phyloP scores from a whole-genome alignment of 1,140 invertebrate species.

The Vollenhovia emeryi region DNA sequence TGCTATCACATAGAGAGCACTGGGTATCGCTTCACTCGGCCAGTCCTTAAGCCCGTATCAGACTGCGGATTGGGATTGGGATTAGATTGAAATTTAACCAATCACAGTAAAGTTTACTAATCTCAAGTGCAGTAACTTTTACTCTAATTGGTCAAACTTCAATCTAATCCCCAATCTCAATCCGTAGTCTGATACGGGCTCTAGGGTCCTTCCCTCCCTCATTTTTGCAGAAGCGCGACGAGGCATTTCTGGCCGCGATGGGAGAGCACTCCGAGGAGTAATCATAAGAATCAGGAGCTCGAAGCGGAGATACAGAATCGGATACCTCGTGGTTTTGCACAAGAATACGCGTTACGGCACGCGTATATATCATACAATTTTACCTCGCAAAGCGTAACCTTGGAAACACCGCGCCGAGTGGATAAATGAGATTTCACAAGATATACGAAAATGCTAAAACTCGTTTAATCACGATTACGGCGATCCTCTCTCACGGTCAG shows the following conservation, averaged over 20 bases:
- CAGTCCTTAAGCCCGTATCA: too few relatives aligned
- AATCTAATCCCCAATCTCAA: too few relatives aligned
- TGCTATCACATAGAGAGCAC: background rate
- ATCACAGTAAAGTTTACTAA: too few relatives aligned
- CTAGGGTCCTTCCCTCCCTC: too few relatives aligned
- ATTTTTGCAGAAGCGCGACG: too few relatives aligned
- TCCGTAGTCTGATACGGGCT: too few relatives aligned
- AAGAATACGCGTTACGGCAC: background rate
- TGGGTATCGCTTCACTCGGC: background rate
- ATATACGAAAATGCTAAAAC: slow-evolving; percentile 55
- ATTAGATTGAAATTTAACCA: too few relatives aligned
- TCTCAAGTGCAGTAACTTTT: too few relatives aligned
- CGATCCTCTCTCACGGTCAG: slow-evolving; percentile 57
- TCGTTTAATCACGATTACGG: slow-evolving; percentile 49
- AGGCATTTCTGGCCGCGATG: too few relatives aligned
- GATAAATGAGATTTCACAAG: slow-evolving; percentile 39
- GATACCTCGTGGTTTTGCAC: background rate
- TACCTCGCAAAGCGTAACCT: slow-evolving; percentile 20
- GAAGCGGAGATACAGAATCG: background rate
- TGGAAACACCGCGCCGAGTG: background rate
- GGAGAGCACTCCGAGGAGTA: background rate
- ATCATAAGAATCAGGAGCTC: background rate
- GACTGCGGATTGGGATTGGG: too few relatives aligned
- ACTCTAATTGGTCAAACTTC: too few relatives aligned
- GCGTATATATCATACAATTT: background rate